A percentile compares a stretch with the other conserved stretches of the same genome.
Evolutionary conservation across 2,888 invertebrate species (phyloP).

Genomic region (Merodon equestris): DNA sequence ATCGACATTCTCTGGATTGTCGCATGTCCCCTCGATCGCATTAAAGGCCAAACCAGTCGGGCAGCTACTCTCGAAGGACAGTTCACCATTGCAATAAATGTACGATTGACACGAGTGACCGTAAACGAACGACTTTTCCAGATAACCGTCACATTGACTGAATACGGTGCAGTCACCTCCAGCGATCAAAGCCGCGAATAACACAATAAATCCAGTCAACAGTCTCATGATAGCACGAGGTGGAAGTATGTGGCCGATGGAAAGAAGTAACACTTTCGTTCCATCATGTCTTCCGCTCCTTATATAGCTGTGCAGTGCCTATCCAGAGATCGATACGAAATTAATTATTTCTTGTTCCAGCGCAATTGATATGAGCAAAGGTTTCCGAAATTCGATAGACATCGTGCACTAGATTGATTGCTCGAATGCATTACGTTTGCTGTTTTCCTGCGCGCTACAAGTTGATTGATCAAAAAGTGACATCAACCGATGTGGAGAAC

Average conservation of each 20-base stretch:
- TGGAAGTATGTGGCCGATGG: too few relatives aligned
- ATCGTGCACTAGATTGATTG: background rate
- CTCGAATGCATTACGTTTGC: background rate
- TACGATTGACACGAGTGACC: constrained; percentile 16
- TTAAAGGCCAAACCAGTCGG: constrained; percentile 18
- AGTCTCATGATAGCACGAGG: constrained; percentile 20
- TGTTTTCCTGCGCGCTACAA: too few relatives aligned
- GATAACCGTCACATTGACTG: constrained; percentile 21
- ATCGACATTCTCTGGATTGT: constrained; percentile 9
- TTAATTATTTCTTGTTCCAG: constrained; percentile 20
- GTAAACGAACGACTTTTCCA: too few relatives aligned
- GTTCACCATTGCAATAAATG: constrained; percentile 33
- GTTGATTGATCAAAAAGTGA: too few relatives aligned
- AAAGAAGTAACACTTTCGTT: too few relatives aligned
- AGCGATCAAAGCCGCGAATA: constrained; percentile 1
- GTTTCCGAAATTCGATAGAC: constrained; percentile 6
- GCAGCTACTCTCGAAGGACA: constrained; percentile 34
- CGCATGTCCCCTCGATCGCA: constrained; percentile 20
- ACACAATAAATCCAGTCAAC: constrained; percentile 19
- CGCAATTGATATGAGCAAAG: constrained; percentile 10
- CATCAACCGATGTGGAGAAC: too few relatives aligned
- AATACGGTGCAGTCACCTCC: constrained; percentile 16
- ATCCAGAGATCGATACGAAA: constrained; percentile 20
- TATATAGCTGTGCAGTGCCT: background rate
- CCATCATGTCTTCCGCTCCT: too few relatives aligned